phyloP scores from a whole-genome alignment of 2,888 invertebrate genomes.

The Stramonita haemastoma region DNA sequence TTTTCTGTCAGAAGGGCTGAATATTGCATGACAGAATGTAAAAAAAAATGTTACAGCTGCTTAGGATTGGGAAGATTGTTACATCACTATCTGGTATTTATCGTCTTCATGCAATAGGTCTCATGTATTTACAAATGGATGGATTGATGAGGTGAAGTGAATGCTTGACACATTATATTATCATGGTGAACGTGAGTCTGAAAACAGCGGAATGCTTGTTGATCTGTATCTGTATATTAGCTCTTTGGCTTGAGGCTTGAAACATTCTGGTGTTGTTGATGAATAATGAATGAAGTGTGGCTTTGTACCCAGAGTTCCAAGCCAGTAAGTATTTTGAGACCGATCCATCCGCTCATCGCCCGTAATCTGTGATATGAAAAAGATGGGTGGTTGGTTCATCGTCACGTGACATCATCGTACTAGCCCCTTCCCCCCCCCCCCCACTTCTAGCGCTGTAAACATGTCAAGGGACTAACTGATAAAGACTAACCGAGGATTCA shows the following conservation, averaged over 20 bases:
- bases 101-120: no score
- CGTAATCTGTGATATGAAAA: neutral
- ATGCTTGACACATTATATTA: neutral
- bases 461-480: neutral
- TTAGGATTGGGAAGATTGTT: no score
- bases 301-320: constrained; percentile 40
- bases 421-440: neutral
- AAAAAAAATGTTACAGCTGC: no score
- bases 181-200: neutral
- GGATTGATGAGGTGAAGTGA: neutral
- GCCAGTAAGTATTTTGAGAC: constrained; percentile 30
- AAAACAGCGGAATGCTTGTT: no score
- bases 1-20: neutral
- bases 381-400: constrained; percentile 10
- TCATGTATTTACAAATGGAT: no score
- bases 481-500: neutral
- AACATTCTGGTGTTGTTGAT: neutral
- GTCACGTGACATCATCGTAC: neutral
- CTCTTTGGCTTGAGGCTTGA: no score
- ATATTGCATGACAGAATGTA: neutral
- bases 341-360: neutral
- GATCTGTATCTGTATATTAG: no score
- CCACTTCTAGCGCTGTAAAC: neutral
- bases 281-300: constrained; percentile 11
- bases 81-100: no score